Base-by-base conservation (phyloP, 92 coral and sea anemone genomes). In the Hydrozoanthus gracilis region DNA sequence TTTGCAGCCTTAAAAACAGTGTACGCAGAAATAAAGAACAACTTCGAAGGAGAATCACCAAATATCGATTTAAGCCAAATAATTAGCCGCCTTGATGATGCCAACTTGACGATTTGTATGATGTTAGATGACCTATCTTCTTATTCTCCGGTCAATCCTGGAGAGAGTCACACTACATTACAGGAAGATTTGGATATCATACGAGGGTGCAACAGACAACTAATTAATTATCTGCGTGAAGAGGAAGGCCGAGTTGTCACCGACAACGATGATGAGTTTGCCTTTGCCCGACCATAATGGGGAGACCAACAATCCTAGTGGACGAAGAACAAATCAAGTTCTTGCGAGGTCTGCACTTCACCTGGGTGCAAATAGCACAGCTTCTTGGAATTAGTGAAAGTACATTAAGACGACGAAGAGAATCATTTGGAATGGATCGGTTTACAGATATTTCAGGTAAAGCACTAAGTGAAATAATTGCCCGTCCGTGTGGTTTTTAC, bases 281-380 rank as follows among this genome's bases (percentile, higher is more conserved):
- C 78, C 78, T 73, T 47, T 73, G 13, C 78, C 35, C 49, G 60
- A 86, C 82, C 75, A 75, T 76, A 15, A 8, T 46, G 67, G 86
- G 90, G 75, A 87, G 86, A 66, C 82, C 86, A 79, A 58, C 68
- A 52, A 79, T 79, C 64, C 73, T 87, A 68, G 56, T 86, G 83
- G 79, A 87, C 79, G 80, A 83, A 71, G 89, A 88, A 86, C 93
- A 86, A 56, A 90, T 90, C n/a, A 82, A 86, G 80, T 86, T 90
- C 72, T 73, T 86, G 15, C 79, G 87, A 55, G 84, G 70, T 48
- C 66, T 86, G 62, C 93, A 87, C 65, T 90, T 86, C 85, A 48
- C 84, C 0, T 55, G 87, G 87, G 73, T 61, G 20, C 80, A 82
- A 74, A 90, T 90, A 55, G 88, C 90, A 12, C 50, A 54, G n/a